Evolutionary conservation across 2,797 vertebrate genomes (phyloP).

Genomic region (Cyclopterus lumpus): DNA sequence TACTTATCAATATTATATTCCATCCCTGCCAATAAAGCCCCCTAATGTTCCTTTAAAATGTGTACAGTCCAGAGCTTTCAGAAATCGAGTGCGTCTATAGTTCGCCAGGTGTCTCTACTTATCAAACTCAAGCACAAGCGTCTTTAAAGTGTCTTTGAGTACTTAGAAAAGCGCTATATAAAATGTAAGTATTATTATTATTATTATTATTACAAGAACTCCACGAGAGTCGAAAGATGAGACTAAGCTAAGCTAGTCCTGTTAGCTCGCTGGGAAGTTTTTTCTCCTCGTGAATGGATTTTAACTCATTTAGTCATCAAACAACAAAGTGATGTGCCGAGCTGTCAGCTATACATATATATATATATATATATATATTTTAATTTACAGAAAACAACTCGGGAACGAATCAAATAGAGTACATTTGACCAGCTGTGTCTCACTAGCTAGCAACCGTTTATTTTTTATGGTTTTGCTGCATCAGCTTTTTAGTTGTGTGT

Average conservation of each 20-base stretch:
- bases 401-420: neutral
- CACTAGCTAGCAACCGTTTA: neutral
- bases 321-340: neutral
- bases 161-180: no score
- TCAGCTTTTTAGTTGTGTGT: neutral
- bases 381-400: neutral
- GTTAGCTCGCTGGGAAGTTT: neutral
- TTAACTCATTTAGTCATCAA: neutral
- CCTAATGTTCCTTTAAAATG: no score
- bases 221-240: neutral
- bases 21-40: no score
- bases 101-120: neutral
- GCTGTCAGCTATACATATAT: neutral
- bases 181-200: no score
- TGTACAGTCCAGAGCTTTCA: neutral
- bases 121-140: neutral
- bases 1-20: no score
- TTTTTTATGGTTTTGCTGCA: neutral
- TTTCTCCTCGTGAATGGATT: neutral
- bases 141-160: no score
- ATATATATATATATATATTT: neutral
- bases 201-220: neutral
- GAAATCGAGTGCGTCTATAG: neutral
- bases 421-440: neutral
- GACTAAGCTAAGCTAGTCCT: neutral